Evolutionary conservation across 1,140 invertebrate genomes (phyloP).

Genomic region (Drosophila arizonae): DNA sequence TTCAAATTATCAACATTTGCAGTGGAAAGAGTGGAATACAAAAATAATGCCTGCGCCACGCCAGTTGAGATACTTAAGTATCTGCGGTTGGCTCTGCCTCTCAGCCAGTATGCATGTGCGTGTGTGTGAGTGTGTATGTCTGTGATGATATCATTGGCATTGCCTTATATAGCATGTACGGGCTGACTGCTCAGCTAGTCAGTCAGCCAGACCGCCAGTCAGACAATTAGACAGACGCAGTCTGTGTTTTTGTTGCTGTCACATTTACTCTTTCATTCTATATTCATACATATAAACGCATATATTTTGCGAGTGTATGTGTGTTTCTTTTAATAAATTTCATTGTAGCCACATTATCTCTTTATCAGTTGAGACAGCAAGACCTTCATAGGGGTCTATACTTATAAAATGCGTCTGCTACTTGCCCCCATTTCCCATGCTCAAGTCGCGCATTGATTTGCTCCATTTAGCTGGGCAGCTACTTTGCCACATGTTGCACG

Average conservation of each 20-base stretch:
- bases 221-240: slow-evolving; percentile 29
- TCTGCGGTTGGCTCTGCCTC: slow-evolving; percentile 30
- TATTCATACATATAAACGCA: not conserved
- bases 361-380: slow-evolving; percentile 71
- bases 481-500: slow-evolving; percentile 41
- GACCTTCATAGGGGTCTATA: slow-evolving; percentile 58
- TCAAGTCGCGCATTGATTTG: slow-evolving; percentile 3
- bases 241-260: slow-evolving; percentile 41
- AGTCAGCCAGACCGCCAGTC: slow-evolving; percentile 20
- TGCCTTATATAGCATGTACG: slow-evolving; percentile 44
- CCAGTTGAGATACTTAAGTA: slow-evolving; percentile 51
- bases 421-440: slow-evolving; percentile 16
- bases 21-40: slow-evolving; percentile 52
- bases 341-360: slow-evolving; percentile 57
- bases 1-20: slow-evolving; percentile 63
- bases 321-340: not conserved
- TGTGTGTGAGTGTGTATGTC: slow-evolving; percentile 13
- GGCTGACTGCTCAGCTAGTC: slow-evolving; percentile 30
- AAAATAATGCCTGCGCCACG: slow-evolving; percentile 47
- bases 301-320: slow-evolving; percentile 7
- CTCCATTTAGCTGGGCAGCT: not conserved
- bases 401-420: slow-evolving; percentile 29
- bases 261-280: slow-evolving; percentile 28
- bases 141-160: slow-evolving; percentile 52
- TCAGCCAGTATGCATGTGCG: slow-evolving; percentile 5